A percentile compares a stretch with the other conserved stretches of the same genome.
Evolutionary conservation across 2,888 invertebrate genomes (phyloP).

Genomic region (Pyrrhosoma nymphula): DNA sequence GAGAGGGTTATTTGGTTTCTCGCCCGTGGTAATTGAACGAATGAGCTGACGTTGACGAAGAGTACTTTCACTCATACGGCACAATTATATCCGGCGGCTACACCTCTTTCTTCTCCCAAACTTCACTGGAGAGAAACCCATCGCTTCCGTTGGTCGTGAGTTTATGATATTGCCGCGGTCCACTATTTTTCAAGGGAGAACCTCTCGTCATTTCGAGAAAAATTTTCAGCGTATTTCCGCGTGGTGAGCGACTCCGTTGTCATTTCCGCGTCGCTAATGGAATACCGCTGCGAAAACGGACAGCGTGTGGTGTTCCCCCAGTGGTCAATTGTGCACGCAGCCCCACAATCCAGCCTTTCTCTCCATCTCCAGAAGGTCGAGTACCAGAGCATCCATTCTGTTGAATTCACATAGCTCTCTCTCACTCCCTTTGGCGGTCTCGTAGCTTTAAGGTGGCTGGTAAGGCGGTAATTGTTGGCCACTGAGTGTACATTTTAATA

Average conservation of each 20-base stretch:
- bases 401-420: too few relatives aligned
- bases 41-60: neutral
- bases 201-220: neutral
- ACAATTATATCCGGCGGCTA: neutral
- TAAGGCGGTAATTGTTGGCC: too few relatives aligned
- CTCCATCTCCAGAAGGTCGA: neutral
- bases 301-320: neutral
- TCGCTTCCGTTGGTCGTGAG: neutral
- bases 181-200: neutral
- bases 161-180: neutral
- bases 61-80: constrained; percentile 16
- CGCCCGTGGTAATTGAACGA: neutral
- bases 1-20: neutral
- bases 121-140: neutral
- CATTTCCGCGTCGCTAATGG: constrained; percentile 31
- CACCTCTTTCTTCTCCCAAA: neutral
- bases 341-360: neutral
- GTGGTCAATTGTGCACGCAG: neutral
- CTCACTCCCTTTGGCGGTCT: too few relatives aligned
- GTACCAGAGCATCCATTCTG: neutral
- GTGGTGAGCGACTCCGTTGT: neutral
- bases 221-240: neutral
- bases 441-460: too few relatives aligned
- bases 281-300: neutral
- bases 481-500: too few relatives aligned